A percentile compares a stretch with the other conserved stretches of the same genome.
Evolutionary conservation across 2,113 vertebrate genomes (phyloP).

Genomic region (Hyaena hyaena): DNA sequence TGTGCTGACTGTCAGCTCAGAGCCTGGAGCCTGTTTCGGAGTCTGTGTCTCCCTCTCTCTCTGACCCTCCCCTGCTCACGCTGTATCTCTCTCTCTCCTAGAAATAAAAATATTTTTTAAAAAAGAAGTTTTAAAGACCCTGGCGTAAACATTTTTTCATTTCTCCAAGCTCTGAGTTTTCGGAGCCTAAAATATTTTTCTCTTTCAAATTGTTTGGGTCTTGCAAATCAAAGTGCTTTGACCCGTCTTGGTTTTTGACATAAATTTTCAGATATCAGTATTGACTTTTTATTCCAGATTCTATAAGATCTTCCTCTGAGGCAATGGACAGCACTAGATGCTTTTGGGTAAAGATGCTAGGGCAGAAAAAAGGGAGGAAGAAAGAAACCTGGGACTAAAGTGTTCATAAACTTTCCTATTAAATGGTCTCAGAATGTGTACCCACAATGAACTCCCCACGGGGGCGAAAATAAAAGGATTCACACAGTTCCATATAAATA

Average conservation of each 20-base stretch:
- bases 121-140: not conserved
- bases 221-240: not conserved
- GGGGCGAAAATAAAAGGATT: not conserved
- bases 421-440: not conserved
- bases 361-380: not conserved
- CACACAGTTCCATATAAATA: not conserved
- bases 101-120: too few relatives aligned
- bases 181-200: not conserved
- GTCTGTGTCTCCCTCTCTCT: too few relatives aligned
- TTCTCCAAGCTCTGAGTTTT: constrained; percentile 1
- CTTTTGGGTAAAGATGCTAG: not conserved
- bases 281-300: not conserved
- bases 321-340: not conserved
- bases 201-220: not conserved
- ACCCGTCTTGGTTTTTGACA: not conserved
- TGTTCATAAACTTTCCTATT: not conserved
- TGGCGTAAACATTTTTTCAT: not conserved
- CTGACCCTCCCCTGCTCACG: too few relatives aligned
- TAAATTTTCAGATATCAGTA: constrained; percentile 18
- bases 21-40: too few relatives aligned
- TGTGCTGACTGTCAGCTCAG: too few relatives aligned
- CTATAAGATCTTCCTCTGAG: not conserved
- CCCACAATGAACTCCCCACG: not conserved
- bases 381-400: not conserved
- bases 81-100: too few relatives aligned